phyloP scores from a whole-genome alignment of 2,113 vertebrate genomes.

The Misgurnus anguillicaudatus region DNA sequence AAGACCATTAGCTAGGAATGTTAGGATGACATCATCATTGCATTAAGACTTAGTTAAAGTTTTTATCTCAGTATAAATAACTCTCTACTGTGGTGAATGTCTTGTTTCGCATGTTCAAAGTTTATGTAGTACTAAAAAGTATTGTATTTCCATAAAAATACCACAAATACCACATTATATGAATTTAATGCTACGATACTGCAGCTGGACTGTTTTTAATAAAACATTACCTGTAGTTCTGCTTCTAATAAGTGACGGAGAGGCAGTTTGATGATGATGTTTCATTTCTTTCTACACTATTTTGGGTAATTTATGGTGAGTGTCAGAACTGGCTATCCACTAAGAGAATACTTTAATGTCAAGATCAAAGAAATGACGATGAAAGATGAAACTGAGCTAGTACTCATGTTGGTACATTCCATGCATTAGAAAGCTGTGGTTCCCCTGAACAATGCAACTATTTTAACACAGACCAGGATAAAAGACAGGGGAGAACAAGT shows the following conservation, averaged over 20 bases:
- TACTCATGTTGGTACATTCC: background rate
- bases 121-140: background rate
- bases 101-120: background rate
- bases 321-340: constrained; percentile 13
- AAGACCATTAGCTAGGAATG: constrained; percentile 3
- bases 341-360: background rate
- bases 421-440: background rate
- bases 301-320: background rate
- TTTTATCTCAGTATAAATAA: too few species aligned
- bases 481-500: background rate
- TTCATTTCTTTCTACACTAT: background rate
- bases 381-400: constrained; percentile 6
- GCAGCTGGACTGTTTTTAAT: background rate
- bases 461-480: constrained; percentile 3
- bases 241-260: constrained; percentile 5
- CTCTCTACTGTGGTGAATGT: too few species aligned
- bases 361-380: constrained; percentile 14
- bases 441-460: background rate
- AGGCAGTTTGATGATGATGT: background rate
- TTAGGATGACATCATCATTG: constrained; percentile 21
- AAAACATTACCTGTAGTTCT: background rate
- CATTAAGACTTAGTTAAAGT: background rate
- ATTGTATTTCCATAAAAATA: background rate
- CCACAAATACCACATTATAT: background rate
- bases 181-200: background rate